Evolutionary conservation across 2,113 vertebrate genomes (phyloP).

Genomic region (Cyanistes caeruleus): DNA sequence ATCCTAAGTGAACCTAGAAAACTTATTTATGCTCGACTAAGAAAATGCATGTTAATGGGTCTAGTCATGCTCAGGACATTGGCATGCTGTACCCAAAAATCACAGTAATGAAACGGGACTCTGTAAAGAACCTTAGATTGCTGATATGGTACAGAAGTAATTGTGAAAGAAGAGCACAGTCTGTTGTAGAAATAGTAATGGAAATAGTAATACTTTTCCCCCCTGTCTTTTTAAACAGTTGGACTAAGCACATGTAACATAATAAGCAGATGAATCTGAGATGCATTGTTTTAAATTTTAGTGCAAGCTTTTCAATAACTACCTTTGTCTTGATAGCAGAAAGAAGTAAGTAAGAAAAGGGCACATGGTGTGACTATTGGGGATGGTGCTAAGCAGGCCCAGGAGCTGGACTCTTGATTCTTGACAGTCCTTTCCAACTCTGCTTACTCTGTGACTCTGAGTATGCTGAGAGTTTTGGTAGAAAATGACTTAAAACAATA

Average conservation of each 20-base stretch:
- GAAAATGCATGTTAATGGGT: constrained; percentile 19
- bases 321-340: not conserved
- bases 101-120: not conserved
- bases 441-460: not conserved
- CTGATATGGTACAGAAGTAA: not conserved
- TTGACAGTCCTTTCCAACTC: not conserved
- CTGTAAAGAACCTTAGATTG: not conserved
- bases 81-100: not conserved
- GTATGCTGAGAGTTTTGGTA: not conserved
- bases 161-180: not conserved
- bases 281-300: not conserved
- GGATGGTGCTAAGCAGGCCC: not conserved
- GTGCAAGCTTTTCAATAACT: not conserved
- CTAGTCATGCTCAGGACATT: constrained; percentile 36
- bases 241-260: not conserved
- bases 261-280: not conserved
- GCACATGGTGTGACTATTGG: not conserved
- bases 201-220: not conserved
- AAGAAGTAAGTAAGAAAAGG: not conserved
- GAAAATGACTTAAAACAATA: not conserved
- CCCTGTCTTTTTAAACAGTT: not conserved
- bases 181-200: not conserved
- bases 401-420: not conserved
- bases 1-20: constrained; percentile 18
- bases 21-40: constrained; percentile 9